A percentile compares a stretch with the other conserved stretches of the same genome.
Conservation (phyloP, 35 echinoderm and acorn worm genomes). For the Lytechinus pictus region DNA sequence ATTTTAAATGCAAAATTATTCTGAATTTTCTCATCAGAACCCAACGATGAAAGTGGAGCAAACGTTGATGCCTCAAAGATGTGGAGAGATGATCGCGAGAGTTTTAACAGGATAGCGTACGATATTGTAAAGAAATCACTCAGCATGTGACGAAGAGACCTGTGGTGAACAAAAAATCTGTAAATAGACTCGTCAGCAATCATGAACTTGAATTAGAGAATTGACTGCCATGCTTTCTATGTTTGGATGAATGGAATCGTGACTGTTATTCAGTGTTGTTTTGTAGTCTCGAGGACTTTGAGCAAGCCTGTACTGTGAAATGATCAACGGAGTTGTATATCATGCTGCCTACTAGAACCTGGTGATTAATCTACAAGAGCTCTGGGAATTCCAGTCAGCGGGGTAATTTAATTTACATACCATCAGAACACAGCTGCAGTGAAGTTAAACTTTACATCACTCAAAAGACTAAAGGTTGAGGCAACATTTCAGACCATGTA, state of each 20-base stretch:
- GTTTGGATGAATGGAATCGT: neutral
- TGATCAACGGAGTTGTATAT: neutral
- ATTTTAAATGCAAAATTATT: too few relatives aligned
- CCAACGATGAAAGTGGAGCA: constrained; percentile 98
- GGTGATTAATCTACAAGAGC: too few relatives aligned
- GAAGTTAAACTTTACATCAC: too few relatives aligned
- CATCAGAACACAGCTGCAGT: too few relatives aligned
- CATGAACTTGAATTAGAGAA: neutral
- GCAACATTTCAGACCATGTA: too few relatives aligned
- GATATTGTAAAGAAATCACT: constrained; percentile 89
- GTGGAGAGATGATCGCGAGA: constrained; percentile 91
- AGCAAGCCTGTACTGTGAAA: neutral
- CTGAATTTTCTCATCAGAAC: constrained; percentile 55
- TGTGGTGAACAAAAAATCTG: neutral
- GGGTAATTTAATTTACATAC: too few relatives aligned
- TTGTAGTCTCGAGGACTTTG: neutral
- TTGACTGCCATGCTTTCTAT: neutral
- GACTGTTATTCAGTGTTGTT: neutral
- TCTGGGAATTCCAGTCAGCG: too few relatives aligned
- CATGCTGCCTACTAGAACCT: too few relatives aligned
- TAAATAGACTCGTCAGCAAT: neutral
- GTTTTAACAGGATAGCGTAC: constrained; percentile 75
- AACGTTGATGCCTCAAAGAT: constrained; percentile 99
- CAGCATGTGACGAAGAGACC: constrained; percentile 50
- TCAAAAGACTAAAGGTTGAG: too few relatives aligned